phyloP scores from a whole-genome alignment of 2,113 vertebrate species.

The Lycocorax pyrrhopterus region DNA sequence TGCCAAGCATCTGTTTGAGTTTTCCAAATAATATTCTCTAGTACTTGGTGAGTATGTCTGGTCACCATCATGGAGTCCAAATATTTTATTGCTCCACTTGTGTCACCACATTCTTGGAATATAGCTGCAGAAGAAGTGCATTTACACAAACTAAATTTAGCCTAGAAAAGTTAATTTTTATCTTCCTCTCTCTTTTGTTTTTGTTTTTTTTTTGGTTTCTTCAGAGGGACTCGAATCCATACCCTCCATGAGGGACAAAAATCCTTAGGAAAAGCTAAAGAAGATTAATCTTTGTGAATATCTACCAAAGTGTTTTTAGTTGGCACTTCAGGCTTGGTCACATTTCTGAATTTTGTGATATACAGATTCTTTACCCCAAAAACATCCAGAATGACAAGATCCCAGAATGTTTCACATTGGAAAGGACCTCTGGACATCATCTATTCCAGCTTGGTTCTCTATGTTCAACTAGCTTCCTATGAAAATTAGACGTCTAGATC shows the following conservation, averaged over 20 bases:
- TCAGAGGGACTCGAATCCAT: neutral
- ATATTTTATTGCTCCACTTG: neutral
- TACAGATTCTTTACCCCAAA: neutral
- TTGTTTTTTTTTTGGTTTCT: neutral
- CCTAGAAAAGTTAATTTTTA: neutral
- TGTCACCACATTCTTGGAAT: neutral
- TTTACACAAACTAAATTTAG: neutral
- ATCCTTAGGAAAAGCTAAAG: neutral
- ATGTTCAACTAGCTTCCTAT: neutral
- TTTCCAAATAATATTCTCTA: neutral
- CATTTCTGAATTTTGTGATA: neutral
- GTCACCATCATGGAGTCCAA: neutral
- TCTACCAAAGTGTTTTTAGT: accelerated
- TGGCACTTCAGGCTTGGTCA: neutral
- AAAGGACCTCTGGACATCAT: neutral
- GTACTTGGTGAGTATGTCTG: neutral
- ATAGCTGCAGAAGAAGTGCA: neutral
- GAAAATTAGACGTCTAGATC: neutral
- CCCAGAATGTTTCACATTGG: neutral
- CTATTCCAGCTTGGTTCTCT: neutral
- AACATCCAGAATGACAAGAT: neutral
- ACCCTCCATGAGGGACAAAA: neutral
- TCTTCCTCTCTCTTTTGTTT: neutral
- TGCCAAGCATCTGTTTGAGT: neutral
- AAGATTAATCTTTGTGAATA: neutral